Evolutionary conservation across 1,140 invertebrate genomes (phyloP).

Genomic region (Geopemphigus sp.): DNA sequence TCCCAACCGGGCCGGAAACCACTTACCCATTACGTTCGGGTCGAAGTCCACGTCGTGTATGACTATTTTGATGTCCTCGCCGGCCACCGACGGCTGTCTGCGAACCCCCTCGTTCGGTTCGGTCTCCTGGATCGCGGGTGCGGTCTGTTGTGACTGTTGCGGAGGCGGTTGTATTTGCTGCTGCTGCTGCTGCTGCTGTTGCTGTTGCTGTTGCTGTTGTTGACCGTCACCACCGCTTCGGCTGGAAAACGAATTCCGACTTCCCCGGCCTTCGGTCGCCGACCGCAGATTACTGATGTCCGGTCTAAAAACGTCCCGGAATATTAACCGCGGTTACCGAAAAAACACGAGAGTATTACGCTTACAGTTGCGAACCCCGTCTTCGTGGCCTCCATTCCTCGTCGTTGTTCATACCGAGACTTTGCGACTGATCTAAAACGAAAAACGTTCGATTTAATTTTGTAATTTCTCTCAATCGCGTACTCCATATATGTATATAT

Average conservation of each 20-base stretch:
- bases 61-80: constrained; percentile 87
- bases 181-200: background rate
- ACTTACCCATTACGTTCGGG: constrained; percentile 43
- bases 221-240: background rate
- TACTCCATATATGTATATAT: no score
- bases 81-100: constrained; percentile 80
- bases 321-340: no score
- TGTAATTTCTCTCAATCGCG: no score
- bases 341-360: background rate
- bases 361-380: constrained; percentile 76
- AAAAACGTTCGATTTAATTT: no score
- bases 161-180: constrained; percentile 51
- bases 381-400: constrained; percentile 71
- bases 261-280: background rate
- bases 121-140: constrained; percentile 51
- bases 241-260: constrained; percentile 28
- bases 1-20: constrained; percentile 50
- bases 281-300: constrained; percentile 35
- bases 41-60: constrained; percentile 84
- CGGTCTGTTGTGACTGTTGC: constrained; percentile 54
- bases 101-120: constrained; percentile 57
- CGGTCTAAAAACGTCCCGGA: background rate
- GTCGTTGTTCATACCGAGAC: constrained; percentile 56
- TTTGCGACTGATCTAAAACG: constrained; percentile 53
- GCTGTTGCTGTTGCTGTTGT: constrained; percentile 55